A percentile compares a stretch with the other conserved stretches of the same genome.
Evolutionary conservation across 2,888 invertebrate genomes (phyloP).

Genomic region (Lasioglossum figueresi): DNA sequence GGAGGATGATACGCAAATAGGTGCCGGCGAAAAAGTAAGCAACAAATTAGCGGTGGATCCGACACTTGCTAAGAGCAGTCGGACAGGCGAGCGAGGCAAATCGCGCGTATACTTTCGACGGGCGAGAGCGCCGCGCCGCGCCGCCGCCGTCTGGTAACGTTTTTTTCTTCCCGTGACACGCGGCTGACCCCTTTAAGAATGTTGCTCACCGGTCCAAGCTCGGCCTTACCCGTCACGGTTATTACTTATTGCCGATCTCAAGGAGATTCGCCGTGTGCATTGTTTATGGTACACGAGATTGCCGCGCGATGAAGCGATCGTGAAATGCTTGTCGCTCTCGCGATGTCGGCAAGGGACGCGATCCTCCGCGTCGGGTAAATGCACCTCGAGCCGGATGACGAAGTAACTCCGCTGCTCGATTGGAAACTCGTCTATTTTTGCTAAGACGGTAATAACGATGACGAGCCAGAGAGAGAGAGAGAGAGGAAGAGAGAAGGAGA

Average conservation of each 20-base stretch:
- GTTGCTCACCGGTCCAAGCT: slow-evolving; percentile 63
- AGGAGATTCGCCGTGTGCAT: slow-evolving; percentile 70
- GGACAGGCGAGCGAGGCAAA: neutral
- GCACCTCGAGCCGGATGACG: slow-evolving; percentile 56
- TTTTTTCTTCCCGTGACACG: slow-evolving; percentile 71
- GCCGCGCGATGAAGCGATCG: slow-evolving; percentile 67
- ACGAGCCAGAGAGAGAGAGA: slow-evolving; percentile 22
- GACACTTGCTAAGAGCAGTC: slow-evolving; percentile 26
- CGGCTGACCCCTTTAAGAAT: slow-evolving; percentile 70
- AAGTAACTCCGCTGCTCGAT: slow-evolving; percentile 57
- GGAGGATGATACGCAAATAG: slow-evolving; percentile 19
- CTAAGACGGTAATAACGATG: slow-evolving; percentile 53
- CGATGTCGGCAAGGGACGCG: slow-evolving; percentile 31
- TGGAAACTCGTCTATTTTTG: slow-evolving; percentile 63
- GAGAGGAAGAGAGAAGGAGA: neutral
- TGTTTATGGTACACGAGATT: slow-evolving; percentile 67
- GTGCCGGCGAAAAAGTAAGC: slow-evolving; percentile 15
- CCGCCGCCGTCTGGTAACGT: slow-evolving; percentile 39
- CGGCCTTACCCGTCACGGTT: slow-evolving; percentile 71
- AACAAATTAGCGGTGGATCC: slow-evolving; percentile 25
- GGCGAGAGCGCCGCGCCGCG: slow-evolving; percentile 7
- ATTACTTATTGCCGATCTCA: slow-evolving; percentile 74
- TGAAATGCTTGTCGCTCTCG: slow-evolving; percentile 63
- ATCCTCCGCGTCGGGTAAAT: slow-evolving; percentile 13
- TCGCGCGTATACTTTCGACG: slow-evolving; percentile 19